Conservation (phyloP, 2,888 invertebrate genomes). For the Drosophila testacea region DNA sequence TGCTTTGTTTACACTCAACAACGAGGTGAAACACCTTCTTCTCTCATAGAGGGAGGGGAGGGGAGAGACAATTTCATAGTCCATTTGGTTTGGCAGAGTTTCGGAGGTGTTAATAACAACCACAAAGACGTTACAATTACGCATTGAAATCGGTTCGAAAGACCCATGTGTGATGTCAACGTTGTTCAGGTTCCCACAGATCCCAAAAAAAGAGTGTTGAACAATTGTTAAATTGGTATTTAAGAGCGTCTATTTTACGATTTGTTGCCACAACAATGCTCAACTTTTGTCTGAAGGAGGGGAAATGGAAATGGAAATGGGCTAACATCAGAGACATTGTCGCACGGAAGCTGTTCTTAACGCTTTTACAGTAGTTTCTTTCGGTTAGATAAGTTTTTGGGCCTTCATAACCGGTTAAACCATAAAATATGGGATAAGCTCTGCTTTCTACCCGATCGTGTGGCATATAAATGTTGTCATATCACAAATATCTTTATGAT, state of each 20-base stretch:
- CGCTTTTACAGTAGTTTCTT: slow-evolving; percentile 36
- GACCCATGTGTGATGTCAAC: slow-evolving; percentile 77
- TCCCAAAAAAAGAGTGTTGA: slow-evolving; percentile 43
- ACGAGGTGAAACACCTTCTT: slow-evolving; percentile 60
- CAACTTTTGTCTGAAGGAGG: slow-evolving; percentile 42
- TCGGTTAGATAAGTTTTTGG: slow-evolving; percentile 6
- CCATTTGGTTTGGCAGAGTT: slow-evolving; percentile 72
- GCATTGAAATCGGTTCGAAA: slow-evolving; percentile 76
- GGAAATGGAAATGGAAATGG: slow-evolving; percentile 58
- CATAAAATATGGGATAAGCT: slow-evolving; percentile 71
- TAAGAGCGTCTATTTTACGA: slow-evolving; percentile 67
- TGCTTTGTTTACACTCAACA: slow-evolving; percentile 62
- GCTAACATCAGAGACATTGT: slow-evolving; percentile 37
- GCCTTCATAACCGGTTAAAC: slow-evolving; percentile 45
- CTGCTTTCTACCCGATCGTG: slow-evolving; percentile 38
- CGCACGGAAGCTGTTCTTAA: slow-evolving; percentile 73
- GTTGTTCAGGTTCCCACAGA: slow-evolving; percentile 69
- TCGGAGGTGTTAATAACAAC: slow-evolving; percentile 77
- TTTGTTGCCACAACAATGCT: slow-evolving; percentile 55
- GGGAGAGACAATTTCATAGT: slow-evolving; percentile 71
- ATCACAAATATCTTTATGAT: slow-evolving; percentile 29
- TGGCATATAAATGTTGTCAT: slow-evolving; percentile 40
- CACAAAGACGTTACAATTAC: slow-evolving; percentile 83
- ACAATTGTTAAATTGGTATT: slow-evolving; percentile 77
- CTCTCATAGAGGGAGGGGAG: neutral